Conservation (phyloP, 2,797 vertebrate species). For the Pyrocephalus nanus region DNA sequence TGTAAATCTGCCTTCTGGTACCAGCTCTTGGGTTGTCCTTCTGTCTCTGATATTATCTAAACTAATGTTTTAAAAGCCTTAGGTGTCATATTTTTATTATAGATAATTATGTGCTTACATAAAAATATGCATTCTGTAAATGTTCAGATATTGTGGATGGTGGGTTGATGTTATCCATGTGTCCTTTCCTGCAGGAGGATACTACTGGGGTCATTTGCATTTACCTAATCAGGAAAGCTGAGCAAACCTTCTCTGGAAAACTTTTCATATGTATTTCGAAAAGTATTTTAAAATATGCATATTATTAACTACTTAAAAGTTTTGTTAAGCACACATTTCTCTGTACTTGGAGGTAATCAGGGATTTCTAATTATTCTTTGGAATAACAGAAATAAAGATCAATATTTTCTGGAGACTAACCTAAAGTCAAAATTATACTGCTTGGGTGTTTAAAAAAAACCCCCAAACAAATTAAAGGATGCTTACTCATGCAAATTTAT, state of each 20-base stretch:
- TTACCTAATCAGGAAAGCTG: not conserved
- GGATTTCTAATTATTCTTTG: not conserved
- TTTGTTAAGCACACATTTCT: not conserved
- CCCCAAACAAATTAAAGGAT: not conserved
- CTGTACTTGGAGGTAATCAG: not conserved
- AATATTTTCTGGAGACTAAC: not conserved
- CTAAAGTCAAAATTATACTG: not conserved
- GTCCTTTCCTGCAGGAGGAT: not conserved
- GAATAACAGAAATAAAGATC: not conserved
- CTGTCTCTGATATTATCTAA: not conserved
- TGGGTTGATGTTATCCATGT: not conserved
- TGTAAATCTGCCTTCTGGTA: not conserved
- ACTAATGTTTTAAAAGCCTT: not conserved
- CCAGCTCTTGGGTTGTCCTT: not conserved
- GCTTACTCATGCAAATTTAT: not conserved
- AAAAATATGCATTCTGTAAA: not conserved
- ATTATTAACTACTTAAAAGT: not conserved
- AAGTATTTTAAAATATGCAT: not conserved
- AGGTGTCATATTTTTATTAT: not conserved
- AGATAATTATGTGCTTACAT: not conserved
- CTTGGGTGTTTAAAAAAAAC: not conserved
- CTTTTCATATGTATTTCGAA: not conserved
- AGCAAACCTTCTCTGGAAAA: not conserved
- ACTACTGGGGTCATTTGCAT: accelerated
- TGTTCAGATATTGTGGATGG: not conserved